phyloP scores from a whole-genome alignment of 2,113 vertebrate species.

The Actinemys pallida region DNA sequence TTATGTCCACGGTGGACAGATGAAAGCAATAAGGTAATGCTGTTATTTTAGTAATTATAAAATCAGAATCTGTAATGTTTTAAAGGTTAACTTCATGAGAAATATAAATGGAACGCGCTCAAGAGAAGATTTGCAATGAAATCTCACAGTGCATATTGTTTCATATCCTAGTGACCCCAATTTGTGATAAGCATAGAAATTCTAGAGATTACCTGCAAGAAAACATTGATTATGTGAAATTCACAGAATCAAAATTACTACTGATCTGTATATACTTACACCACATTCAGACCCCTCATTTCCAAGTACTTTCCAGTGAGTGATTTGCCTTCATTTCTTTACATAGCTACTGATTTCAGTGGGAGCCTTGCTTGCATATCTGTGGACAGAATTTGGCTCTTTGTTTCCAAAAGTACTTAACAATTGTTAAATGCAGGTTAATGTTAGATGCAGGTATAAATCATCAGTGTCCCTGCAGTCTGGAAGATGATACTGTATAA shows the following conservation, averaged over 20 bases:
- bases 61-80: slow-evolving; percentile 47
- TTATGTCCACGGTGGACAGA: slow-evolving; percentile 59
- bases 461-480: fast-evolving
- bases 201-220: background rate
- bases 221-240: slow-evolving; percentile 1
- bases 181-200: background rate
- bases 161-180: background rate
- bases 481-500: background rate
- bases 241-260: background rate
- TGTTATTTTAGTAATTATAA: slow-evolving; percentile 71
- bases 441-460: background rate
- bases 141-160: background rate
- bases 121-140: slow-evolving; percentile 15
- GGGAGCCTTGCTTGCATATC: background rate
- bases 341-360: background rate
- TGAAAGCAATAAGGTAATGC: slow-evolving; percentile 66
- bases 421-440: background rate
- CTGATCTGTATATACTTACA: background rate
- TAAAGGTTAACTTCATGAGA: slow-evolving; percentile 40
- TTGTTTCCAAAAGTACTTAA: background rate
- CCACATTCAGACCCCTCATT: background rate
- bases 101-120: background rate
- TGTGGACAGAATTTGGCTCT: background rate
- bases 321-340: background rate
- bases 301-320: background rate